A percentile compares a stretch with the other conserved stretches of the same genome.
phyloP scores from a whole-genome alignment of 2,113 vertebrate species.

The Grantiella picta region DNA sequence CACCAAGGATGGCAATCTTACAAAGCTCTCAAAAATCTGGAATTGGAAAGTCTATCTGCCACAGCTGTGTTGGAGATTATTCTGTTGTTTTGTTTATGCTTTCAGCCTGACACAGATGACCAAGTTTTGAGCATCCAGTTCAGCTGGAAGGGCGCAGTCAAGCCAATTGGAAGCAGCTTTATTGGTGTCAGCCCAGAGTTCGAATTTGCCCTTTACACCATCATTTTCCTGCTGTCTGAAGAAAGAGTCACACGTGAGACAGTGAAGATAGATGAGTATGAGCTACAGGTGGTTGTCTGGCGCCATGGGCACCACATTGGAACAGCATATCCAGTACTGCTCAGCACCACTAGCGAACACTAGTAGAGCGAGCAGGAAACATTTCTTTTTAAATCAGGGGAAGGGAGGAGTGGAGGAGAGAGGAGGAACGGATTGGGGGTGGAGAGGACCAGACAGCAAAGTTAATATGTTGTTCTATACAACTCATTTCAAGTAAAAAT shows the following conservation, averaged over 20 bases:
- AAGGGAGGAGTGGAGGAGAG: not conserved
- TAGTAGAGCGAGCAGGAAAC: not conserved
- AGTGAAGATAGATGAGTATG: slow-evolving; percentile 80
- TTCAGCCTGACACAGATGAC: slow-evolving; percentile 82
- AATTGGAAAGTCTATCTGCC: not conserved
- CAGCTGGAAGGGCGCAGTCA: slow-evolving; percentile 84
- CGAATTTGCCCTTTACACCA: slow-evolving; percentile 82
- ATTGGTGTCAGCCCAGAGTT: slow-evolving; percentile 85
- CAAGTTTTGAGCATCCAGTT: slow-evolving; percentile 87
- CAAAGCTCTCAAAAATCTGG: not conserved
- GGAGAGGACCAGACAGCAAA: not conserved
- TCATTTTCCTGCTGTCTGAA: slow-evolving; percentile 79
- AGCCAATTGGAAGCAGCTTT: slow-evolving; percentile 79
- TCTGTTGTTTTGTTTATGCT: not conserved
- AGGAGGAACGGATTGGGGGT: not conserved
- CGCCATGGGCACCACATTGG: slow-evolving; percentile 78
- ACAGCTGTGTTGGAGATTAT: not conserved
- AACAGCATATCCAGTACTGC: slow-evolving; percentile 81
- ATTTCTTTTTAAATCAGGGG: fast-evolving
- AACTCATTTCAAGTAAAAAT: not conserved
- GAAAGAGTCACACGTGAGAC: slow-evolving; percentile 69
- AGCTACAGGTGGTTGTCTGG: slow-evolving; percentile 80
- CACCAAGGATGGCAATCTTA: not conserved
- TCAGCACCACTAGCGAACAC: slow-evolving; percentile 72
- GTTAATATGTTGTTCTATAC: not conserved